Evolutionary conservation across 2,888 invertebrate genomes (phyloP).

Genomic region (Embidobia sp.): DNA sequence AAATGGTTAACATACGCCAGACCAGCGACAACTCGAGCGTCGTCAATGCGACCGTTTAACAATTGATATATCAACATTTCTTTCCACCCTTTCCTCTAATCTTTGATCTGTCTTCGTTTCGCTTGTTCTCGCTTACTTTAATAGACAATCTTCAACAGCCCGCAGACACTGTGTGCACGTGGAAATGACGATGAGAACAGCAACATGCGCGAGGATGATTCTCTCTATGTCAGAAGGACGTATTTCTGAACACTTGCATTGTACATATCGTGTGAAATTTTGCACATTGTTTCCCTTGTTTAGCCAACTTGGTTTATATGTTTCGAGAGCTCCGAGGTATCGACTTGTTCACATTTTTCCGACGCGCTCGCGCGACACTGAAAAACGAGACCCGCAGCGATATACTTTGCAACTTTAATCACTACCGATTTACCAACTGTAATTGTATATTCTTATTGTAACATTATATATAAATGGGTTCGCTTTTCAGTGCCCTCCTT

Average conservation of each 20-base stretch:
- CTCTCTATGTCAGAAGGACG: conserved; percentile 54
- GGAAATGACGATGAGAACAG: conserved; percentile 50
- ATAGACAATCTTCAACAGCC: conserved; percentile 46
- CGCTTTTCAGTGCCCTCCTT: too few species aligned
- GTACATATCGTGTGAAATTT: conserved; percentile 36
- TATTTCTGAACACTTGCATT: conserved; percentile 61
- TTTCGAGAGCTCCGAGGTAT: conserved; percentile 28
- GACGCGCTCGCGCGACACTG: conserved; percentile 15
- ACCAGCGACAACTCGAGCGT: too few species aligned
- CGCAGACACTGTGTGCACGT: conserved; percentile 48
- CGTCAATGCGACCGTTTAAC: conserved; percentile 49
- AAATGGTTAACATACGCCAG: too few species aligned
- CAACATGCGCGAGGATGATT: conserved; percentile 53
- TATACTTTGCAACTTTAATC: too few species aligned
- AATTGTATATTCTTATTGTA: too few species aligned
- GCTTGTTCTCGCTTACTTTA: conserved; percentile 4
- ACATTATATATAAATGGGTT: too few species aligned
- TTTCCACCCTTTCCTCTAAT: neutral
- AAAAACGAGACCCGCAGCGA: too few species aligned
- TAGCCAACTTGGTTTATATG: conserved; percentile 25
- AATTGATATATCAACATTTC: conserved; percentile 51
- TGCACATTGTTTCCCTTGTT: conserved; percentile 36
- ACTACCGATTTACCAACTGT: too few species aligned
- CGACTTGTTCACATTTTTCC: conserved; percentile 51
- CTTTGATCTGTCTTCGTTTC: neutral